Percentiles rank a stretch among this genome's conserved stretches.
Conservation (phyloP, 2,113 vertebrate species). For the Dolichotis patagonum region DNA sequence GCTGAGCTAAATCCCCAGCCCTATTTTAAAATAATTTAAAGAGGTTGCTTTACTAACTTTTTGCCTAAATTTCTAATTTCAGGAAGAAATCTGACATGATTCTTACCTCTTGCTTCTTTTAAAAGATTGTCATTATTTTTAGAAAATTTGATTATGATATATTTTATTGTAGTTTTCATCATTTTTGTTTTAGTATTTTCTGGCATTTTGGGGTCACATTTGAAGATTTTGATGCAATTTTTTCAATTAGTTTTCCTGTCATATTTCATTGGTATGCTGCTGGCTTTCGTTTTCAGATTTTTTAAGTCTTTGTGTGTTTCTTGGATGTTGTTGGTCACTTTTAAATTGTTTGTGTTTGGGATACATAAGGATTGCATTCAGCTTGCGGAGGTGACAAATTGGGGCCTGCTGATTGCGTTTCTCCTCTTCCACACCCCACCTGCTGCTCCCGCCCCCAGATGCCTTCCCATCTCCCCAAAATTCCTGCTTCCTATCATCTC, state of each 20-base stretch:
- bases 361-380: background rate
- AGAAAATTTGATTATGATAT: background rate
- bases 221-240: background rate
- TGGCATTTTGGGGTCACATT: background rate
- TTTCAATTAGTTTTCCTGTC: background rate
- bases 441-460: background rate
- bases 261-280: background rate
- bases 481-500: background rate
- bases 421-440: background rate
- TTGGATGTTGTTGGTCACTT: background rate
- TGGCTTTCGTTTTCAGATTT: background rate
- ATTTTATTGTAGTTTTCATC: background rate
- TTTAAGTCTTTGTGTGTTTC: background rate
- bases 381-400: background rate
- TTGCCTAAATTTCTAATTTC: background rate
- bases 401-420: rapidly evolving
- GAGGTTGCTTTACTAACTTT: background rate
- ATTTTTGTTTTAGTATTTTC: background rate
- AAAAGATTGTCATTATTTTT: background rate
- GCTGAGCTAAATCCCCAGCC: too few relatives aligned
- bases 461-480: background rate
- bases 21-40: background rate
- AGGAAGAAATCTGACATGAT: background rate
- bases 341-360: background rate
- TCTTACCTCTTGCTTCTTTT: background rate